Percentiles rank a stretch among this genome's conserved stretches.
Conservation (phyloP, 2,113 vertebrate species). For the Steatornis caripensis region DNA sequence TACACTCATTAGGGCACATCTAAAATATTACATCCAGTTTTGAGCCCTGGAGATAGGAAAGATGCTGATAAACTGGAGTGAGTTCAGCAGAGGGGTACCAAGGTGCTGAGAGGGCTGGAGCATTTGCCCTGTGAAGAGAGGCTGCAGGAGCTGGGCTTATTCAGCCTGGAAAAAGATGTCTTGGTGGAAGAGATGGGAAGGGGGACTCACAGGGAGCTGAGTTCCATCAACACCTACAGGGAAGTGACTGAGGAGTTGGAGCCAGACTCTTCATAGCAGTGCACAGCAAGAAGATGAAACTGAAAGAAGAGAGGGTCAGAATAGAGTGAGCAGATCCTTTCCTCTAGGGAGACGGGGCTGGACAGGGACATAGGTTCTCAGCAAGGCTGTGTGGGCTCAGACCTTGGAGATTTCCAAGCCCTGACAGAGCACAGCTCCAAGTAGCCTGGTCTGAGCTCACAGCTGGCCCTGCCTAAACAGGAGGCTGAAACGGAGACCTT, state of each 20-base stretch:
- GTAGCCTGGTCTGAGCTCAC: neutral
- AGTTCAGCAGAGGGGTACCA: neutral
- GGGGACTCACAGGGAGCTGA: neutral
- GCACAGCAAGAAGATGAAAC: neutral
- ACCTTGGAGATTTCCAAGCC: neutral
- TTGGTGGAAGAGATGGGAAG: neutral
- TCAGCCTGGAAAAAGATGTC: neutral
- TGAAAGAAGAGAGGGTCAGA: neutral
- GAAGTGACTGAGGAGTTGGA: neutral
- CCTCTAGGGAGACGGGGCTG: neutral
- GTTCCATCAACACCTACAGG: neutral
- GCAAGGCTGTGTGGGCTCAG: neutral
- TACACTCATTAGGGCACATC: neutral
- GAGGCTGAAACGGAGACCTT: neutral
- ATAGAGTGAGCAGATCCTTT: neutral
- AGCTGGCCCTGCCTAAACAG: neutral
- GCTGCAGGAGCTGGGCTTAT: neutral
- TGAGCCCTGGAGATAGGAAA: neutral
- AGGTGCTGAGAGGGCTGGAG: neutral
- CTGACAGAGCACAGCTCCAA: neutral
- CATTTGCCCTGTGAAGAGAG: neutral
- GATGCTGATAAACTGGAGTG: neutral
- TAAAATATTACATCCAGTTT: neutral
- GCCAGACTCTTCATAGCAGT: neutral
- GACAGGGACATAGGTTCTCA: neutral